These are phyloP conservation scores for Mamestra configurata DNA, from an alignment of 1,140 invertebrate genomes.

Conservation along the genomic window DNA sequence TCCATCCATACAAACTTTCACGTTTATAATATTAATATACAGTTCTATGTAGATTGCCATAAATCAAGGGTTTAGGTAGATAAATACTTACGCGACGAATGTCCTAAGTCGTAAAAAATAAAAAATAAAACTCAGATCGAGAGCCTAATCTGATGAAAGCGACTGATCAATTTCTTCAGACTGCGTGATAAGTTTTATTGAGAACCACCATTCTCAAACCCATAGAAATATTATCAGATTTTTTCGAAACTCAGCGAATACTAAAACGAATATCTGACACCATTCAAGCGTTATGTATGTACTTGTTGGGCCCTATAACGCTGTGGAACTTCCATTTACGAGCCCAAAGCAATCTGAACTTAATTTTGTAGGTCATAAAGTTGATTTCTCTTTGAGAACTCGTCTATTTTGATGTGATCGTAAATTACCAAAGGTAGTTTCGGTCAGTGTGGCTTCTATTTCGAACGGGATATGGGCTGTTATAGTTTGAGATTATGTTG, in stretches of 20 bases:
- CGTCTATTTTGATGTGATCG: conserved; percentile 43
- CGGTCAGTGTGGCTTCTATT: conserved; percentile 35
- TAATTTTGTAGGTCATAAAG: conserved; percentile 33
- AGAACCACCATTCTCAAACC: conserved; percentile 23
- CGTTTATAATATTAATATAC: too few relatives aligned
- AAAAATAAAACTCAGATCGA: conserved; percentile 16
- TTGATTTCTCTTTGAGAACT: conserved; percentile 39
- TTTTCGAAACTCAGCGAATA: conserved; percentile 48
- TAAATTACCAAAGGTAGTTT: conserved; percentile 47
- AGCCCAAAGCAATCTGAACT: conserved; percentile 38
- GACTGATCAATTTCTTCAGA: conserved; percentile 16
- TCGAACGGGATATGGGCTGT: conserved; percentile 8
- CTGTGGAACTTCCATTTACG: conserved; percentile 37
- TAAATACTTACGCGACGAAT: not conserved
- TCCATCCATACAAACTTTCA: not conserved
- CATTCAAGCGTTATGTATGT: conserved; percentile 34
- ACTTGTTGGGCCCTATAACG: conserved; percentile 25
- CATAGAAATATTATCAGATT: conserved; percentile 47
- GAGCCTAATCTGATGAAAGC: conserved; percentile 19
- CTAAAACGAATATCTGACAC: conserved; percentile 45
- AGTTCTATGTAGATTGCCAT: conserved; percentile 1
- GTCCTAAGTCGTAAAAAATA: conserved; percentile 10
- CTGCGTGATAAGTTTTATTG: conserved; percentile 20
- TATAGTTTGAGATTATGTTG: conserved; percentile 23
- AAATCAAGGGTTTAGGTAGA: conserved; percentile 5